Evolutionary conservation across 2,113 vertebrate genomes (phyloP).

Genomic region (Onychorhynchus coronatus): DNA sequence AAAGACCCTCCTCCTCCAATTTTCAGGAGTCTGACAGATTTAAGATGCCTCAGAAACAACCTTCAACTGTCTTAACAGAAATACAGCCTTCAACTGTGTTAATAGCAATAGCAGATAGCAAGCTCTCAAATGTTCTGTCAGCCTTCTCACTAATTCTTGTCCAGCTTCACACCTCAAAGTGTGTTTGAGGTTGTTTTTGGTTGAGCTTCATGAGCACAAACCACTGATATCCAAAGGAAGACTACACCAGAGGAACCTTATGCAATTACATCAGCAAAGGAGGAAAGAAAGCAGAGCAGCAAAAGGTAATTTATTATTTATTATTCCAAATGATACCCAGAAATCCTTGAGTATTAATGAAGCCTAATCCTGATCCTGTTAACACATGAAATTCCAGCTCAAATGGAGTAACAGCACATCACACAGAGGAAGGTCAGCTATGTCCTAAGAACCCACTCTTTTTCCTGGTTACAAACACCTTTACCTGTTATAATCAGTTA

Average conservation of each 20-base stretch:
- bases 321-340: not conserved
- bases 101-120: not conserved
- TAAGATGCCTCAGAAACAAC: not conserved
- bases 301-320: not conserved
- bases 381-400: not conserved
- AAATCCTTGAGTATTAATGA: not conserved
- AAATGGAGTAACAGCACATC: not conserved
- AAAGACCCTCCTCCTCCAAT: fast-evolving
- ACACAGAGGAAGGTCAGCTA: not conserved
- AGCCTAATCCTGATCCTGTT: not conserved
- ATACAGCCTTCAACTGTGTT: not conserved
- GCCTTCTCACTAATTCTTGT: not conserved
- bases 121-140: not conserved
- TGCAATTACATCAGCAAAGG: not conserved
- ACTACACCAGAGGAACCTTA: not conserved
- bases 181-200: not conserved
- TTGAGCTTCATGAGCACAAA: not conserved
- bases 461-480: not conserved
- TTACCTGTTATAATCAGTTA: not conserved
- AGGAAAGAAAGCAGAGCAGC: fast-evolving
- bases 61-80: not conserved
- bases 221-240: not conserved
- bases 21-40: not conserved
- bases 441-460: not conserved
- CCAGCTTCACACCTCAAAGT: not conserved